Conservation (phyloP, 2,888 invertebrate species). For the Pseudeuparius sepicola region DNA sequence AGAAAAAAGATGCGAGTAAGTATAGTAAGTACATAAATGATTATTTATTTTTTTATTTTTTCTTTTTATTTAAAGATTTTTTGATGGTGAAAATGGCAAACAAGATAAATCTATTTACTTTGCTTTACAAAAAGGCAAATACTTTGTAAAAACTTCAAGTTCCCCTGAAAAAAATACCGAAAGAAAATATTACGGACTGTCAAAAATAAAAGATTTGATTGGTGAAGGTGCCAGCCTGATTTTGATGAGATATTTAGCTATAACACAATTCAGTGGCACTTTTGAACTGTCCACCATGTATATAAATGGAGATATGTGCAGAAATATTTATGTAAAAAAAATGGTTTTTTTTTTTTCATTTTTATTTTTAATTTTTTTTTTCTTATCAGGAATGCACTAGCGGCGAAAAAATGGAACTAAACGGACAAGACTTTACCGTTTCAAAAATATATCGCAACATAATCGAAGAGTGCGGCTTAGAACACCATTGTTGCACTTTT, state of each 20-base stretch:
- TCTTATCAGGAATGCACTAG: slow-evolving; percentile 42
- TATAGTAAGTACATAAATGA: slow-evolving; percentile 1
- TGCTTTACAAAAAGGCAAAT: slow-evolving; percentile 45
- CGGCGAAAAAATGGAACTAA: slow-evolving; percentile 44
- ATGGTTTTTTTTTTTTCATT: background rate
- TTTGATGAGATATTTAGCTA: slow-evolving; percentile 49
- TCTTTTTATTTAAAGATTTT: background rate
- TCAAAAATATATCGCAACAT: slow-evolving; percentile 50
- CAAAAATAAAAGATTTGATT: slow-evolving; percentile 43
- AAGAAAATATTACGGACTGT: slow-evolving; percentile 44
- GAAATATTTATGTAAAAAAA: slow-evolving; percentile 50
- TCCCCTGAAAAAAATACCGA: slow-evolving; percentile 30
- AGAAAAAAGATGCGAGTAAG: slow-evolving; percentile 47
- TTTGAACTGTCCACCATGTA: slow-evolving; percentile 47
- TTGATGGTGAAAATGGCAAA: slow-evolving; percentile 3
- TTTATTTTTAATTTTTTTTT: slow-evolving; percentile 2
- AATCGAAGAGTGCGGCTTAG: slow-evolving; percentile 44
- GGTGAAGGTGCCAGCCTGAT: slow-evolving; percentile 55
- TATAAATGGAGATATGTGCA: slow-evolving; percentile 49
- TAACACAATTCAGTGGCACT: slow-evolving; percentile 44
- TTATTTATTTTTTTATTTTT: slow-evolving; percentile 1
- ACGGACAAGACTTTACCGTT: slow-evolving; percentile 44
- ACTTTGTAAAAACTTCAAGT: slow-evolving; percentile 41
- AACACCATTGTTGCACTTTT: slow-evolving; percentile 46
- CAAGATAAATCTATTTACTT: slow-evolving; percentile 45